Evolutionary conservation across 2,888 invertebrate species (phyloP).

Genomic region (Cephus sareptanus): DNA sequence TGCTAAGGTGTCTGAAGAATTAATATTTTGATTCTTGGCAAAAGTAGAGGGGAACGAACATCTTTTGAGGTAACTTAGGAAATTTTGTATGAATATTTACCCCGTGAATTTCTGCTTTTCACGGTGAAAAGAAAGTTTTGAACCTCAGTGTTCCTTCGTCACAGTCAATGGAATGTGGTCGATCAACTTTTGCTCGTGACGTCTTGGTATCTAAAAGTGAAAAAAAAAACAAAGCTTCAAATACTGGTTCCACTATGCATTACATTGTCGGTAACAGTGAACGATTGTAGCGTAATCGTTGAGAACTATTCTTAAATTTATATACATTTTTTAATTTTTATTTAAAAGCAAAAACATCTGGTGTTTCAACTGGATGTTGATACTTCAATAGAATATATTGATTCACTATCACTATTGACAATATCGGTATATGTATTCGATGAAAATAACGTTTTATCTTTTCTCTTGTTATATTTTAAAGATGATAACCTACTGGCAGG

Average conservation of each 20-base stretch:
- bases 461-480: neutral
- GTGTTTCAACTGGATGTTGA: neutral
- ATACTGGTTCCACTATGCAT: neutral
- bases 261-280: neutral
- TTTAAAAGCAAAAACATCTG: neutral
- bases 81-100: neutral
- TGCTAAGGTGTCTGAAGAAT: neutral
- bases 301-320: neutral
- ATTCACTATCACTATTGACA: neutral
- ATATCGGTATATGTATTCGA: neutral
- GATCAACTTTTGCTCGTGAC: neutral
- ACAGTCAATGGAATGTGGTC: neutral
- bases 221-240: neutral
- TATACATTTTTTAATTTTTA: neutral
- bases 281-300: neutral
- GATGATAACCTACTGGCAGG: neutral
- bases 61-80: neutral
- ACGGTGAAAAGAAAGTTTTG: neutral
- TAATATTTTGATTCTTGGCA: constrained; percentile 8
- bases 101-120: neutral
- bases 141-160: neutral
- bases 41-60: neutral
- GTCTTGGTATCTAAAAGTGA: neutral
- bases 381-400: neutral
- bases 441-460: neutral